These are phyloP conservation scores for Psettodes erumei DNA, from an alignment of 2,113 vertebrate species.

Conservation along the genomic window DNA sequence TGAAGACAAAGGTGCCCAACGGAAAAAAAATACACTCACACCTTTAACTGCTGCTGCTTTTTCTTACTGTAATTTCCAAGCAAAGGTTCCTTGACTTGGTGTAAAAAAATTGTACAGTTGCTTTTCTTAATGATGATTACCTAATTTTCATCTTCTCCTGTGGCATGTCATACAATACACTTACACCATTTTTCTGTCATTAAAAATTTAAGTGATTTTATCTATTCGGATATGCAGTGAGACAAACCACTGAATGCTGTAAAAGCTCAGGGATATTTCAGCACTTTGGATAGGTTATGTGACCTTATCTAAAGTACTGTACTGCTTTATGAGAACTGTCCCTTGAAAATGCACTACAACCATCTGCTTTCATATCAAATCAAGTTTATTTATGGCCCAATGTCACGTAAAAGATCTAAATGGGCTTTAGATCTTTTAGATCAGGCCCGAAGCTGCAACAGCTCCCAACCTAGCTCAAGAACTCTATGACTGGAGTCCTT, in stretches of 20 bases:
- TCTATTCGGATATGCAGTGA: neutral
- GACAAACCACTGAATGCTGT: neutral
- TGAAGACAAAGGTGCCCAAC: neutral
- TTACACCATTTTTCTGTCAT: neutral
- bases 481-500: neutral
- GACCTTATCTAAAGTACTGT: conserved; percentile 2
- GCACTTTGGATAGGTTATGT: neutral
- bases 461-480: neutral
- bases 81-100: neutral
- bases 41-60: neutral
- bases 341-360: conserved; percentile 1
- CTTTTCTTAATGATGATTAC: conserved; percentile 14
- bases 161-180: neutral
- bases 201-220: neutral
- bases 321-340: conserved; percentile 15
- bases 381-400: conserved; percentile 4
- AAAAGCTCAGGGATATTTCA: neutral
- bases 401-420: conserved; percentile 22
- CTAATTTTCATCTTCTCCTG: conserved; percentile 8
- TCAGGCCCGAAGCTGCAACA: neutral
- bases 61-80: neutral
- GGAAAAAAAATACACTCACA: neutral
- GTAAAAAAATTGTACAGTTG: neutral
- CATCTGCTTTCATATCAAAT: conserved; percentile 29
- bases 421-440: too few species aligned